Evolutionary conservation across 2,888 invertebrate genomes (phyloP), one percentile per base, ranked within the genome.

Genomic region (Hololepta plana): DNA sequence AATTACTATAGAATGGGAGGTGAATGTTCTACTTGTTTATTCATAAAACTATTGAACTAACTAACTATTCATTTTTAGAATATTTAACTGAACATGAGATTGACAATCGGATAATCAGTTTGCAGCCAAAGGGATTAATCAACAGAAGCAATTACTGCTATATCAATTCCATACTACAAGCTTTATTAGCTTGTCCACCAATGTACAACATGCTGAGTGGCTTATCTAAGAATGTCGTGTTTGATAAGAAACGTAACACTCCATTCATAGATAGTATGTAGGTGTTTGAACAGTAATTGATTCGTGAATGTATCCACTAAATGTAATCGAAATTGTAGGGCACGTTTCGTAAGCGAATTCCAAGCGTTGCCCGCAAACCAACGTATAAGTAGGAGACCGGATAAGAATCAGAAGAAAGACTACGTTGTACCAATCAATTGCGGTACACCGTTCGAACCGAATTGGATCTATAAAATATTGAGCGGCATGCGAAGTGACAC

Each of bases 91-190:
- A 67, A 41, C 76, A 84, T 47, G 66, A 69, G 43, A 61, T 84
- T 41, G 82, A 85, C 47, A 77, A 80, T 47, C 67, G 72, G 32
- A 67, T 79, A 1, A 72, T 82, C 13, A 72, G 81, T 33, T 59
- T 93, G 21, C 67, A 80, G 43, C 91, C 93, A 0, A 70, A 93
- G 26, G 95, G 95, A 1, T 65, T 95, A 24, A 80, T 80, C 27
- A 95, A 95, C 55, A 74, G 80, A 36, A 85, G 85, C 35, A 95
- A 93, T 58, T 93, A 88, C 57, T 95, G 95, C 59, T 95, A 93
- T 48, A 85, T 93, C 34, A 95, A 95, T 56, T 82, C 93, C 11
- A 90, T 88, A 35, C 59, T 95, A 17, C 91, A 95, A 57, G 91
- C 93, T 1, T 57, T 95, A 38, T 64, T 93, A 15, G 90, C 88